These are phyloP conservation scores for Pteria penguin DNA, from an alignment of 2,888 invertebrate species.

Conservation along the genomic window DNA sequence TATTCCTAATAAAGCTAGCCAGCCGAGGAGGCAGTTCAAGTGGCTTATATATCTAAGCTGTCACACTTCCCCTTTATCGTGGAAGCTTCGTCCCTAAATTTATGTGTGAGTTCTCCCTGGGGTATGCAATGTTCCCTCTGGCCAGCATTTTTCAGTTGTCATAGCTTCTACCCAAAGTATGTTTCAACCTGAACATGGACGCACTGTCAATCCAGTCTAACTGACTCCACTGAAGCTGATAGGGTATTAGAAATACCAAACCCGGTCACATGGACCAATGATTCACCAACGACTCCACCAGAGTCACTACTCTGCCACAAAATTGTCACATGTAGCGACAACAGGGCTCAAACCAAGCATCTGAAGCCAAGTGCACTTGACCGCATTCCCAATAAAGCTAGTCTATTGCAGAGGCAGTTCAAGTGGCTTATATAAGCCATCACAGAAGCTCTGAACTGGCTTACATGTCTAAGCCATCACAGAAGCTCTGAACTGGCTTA, in stretches of 20 bases:
- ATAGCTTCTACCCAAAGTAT: too few relatives aligned
- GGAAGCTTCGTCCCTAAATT: background rate
- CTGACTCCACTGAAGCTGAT: too few relatives aligned
- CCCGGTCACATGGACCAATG: background rate
- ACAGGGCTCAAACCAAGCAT: background rate
- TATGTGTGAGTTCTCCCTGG: background rate
- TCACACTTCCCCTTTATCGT: background rate
- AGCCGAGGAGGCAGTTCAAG: background rate
- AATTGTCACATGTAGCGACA: background rate
- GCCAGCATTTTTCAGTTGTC: too few relatives aligned
- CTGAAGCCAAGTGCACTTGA: background rate
- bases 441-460: too few relatives aligned
- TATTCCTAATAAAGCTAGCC: background rate
- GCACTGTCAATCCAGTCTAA: too few relatives aligned
- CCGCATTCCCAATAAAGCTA: background rate
- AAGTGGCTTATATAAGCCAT: background rate
- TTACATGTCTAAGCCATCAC: too few relatives aligned
- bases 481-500: too few relatives aligned
- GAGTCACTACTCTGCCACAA: background rate
- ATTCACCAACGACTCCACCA: background rate
- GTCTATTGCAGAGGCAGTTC: background rate
- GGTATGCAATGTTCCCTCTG: too few relatives aligned
- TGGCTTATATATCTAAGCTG: background rate
- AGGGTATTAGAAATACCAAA: too few relatives aligned
- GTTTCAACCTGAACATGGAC: too few relatives aligned